Conservation (phyloP, 2,113 vertebrate genomes). For the Cavia porcellus region DNA sequence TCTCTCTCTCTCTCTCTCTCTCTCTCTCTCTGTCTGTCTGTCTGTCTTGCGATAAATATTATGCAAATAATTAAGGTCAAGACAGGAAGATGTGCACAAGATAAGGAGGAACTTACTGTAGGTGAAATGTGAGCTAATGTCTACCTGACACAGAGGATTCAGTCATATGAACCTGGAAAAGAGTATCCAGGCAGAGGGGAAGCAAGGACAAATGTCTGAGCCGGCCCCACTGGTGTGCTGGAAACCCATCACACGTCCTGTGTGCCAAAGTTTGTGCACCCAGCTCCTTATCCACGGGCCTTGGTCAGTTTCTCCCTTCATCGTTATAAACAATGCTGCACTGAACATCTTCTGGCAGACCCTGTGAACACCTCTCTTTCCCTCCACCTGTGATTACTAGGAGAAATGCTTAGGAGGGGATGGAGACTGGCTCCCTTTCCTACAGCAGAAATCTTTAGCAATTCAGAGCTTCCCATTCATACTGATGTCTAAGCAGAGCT, state of each 20-base stretch:
- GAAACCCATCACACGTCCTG: not conserved
- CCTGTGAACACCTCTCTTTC: not conserved
- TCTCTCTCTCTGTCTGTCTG: too few species aligned
- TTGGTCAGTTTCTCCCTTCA: not conserved
- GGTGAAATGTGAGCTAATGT: not conserved
- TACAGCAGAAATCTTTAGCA: not conserved
- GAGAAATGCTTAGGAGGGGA: not conserved
- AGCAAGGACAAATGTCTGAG: not conserved
- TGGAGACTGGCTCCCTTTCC: not conserved
- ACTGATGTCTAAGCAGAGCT: not conserved
- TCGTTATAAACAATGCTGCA: not conserved
- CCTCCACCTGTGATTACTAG: rapidly evolving
- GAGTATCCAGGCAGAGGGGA: not conserved
- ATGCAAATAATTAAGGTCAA: not conserved
- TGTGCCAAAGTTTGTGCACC: not conserved
- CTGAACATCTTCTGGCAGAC: not conserved
- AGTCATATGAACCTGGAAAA: not conserved
- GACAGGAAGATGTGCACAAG: not conserved
- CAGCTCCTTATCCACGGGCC: too few species aligned
- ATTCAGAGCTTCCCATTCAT: not conserved
- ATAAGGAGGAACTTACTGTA: not conserved
- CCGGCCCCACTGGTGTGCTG: not conserved
- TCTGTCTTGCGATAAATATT: too few species aligned
- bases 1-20: too few species aligned
- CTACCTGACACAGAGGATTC: not conserved